Conservation (phyloP, 2,888 invertebrate genomes). For the Yponomeuta plumbellus region DNA sequence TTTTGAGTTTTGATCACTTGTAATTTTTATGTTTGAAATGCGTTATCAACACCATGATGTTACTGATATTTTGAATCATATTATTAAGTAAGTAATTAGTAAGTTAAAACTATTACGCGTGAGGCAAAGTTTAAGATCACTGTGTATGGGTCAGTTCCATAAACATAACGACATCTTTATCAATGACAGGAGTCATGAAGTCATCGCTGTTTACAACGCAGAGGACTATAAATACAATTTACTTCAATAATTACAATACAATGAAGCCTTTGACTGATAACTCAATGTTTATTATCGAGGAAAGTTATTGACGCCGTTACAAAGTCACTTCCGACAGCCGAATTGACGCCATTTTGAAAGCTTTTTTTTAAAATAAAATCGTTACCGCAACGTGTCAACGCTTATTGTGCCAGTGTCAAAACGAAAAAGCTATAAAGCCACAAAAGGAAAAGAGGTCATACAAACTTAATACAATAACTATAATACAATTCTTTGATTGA, state of each 20-base stretch:
- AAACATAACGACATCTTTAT: slow-evolving; percentile 53
- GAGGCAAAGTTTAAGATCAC: background rate
- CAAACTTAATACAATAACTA: slow-evolving; percentile 59
- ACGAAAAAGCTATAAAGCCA: slow-evolving; percentile 43
- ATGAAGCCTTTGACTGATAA: slow-evolving; percentile 69
- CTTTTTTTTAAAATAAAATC: slow-evolving; percentile 55
- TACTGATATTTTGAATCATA: background rate
- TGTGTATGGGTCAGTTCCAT: slow-evolving; percentile 56
- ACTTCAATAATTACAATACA: slow-evolving; percentile 68
- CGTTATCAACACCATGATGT: background rate
- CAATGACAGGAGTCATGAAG: slow-evolving; percentile 48
- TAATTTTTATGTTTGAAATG: background rate
- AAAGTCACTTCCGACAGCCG: slow-evolving; percentile 56
- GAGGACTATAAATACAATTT: slow-evolving; percentile 67
- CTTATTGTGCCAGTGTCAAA: slow-evolving; percentile 55
- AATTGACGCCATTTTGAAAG: slow-evolving; percentile 29
- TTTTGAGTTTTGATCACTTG: too few relatives aligned
- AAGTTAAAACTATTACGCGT: background rate
- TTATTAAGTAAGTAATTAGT: background rate
- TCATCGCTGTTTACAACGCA: slow-evolving; percentile 48
- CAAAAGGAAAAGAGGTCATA: slow-evolving; percentile 62
- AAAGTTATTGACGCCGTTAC: slow-evolving; percentile 52
- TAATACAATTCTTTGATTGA: slow-evolving; percentile 60
- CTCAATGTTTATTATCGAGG: slow-evolving; percentile 42
- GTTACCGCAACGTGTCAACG: slow-evolving; percentile 68